Evolutionary conservation across 2,113 vertebrate species (phyloP).

Genomic region (Rhea americana): DNA sequence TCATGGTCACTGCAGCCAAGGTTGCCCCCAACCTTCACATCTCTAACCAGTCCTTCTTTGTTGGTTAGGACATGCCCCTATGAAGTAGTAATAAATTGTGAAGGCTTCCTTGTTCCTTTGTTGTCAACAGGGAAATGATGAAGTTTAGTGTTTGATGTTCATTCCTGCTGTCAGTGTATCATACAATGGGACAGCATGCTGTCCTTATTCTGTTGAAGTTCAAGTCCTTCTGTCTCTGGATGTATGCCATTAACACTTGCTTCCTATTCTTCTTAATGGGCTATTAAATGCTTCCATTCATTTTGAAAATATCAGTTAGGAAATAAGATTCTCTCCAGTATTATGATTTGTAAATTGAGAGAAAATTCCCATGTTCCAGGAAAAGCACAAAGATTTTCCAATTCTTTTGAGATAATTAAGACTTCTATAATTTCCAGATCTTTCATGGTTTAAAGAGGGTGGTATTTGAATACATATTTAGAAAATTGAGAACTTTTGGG

Average conservation of each 20-base stretch:
- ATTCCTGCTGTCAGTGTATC: neutral
- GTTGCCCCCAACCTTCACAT: too few relatives aligned
- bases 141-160: neutral
- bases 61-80: too few relatives aligned
- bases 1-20: too few relatives aligned
- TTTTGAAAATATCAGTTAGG: neutral
- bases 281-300: neutral
- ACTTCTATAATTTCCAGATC: neutral
- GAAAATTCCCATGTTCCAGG: neutral
- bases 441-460: neutral
- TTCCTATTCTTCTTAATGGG: neutral
- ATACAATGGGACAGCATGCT: neutral
- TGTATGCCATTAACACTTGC: neutral
- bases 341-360: neutral
- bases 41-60: too few relatives aligned
- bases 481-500: neutral
- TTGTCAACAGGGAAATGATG: neutral
- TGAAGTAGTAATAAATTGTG: neutral
- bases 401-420: neutral
- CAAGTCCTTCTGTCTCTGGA: neutral
- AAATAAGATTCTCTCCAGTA: neutral
- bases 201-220: neutral
- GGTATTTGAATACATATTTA: neutral
- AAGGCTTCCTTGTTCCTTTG: neutral
- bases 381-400: neutral